A percentile compares a stretch with the other conserved stretches of the same genome.
Evolutionary conservation across 2,113 vertebrate species (phyloP).

Genomic region (Cheilinus undulatus): DNA sequence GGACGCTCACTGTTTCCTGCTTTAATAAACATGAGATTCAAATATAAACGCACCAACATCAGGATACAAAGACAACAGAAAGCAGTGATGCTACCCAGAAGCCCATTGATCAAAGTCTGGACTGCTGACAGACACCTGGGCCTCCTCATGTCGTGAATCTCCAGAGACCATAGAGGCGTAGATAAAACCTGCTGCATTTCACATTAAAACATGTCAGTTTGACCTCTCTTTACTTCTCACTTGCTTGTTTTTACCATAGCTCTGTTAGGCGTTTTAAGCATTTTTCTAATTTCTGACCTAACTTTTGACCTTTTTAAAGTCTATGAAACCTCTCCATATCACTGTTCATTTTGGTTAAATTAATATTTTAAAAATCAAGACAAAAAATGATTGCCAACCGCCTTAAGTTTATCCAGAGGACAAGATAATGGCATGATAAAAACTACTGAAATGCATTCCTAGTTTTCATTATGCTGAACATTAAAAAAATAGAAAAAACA

Average conservation of each 20-base stretch:
- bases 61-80: constrained; percentile 38
- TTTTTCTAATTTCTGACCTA: too few species aligned
- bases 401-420: too few species aligned
- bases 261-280: neutral
- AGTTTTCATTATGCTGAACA: too few species aligned
- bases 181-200: constrained; percentile 51
- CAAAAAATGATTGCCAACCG: too few species aligned
- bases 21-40: constrained; percentile 55
- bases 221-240: neutral
- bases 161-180: constrained; percentile 41
- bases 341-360: too few species aligned
- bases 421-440: too few species aligned
- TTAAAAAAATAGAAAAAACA: too few species aligned
- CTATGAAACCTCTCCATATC: too few species aligned
- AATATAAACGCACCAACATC: constrained; percentile 10
- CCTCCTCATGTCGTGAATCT: constrained; percentile 35
- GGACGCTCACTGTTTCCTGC: constrained; percentile 2
- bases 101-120: constrained; percentile 56
- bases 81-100: constrained; percentile 42
- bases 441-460: too few species aligned
- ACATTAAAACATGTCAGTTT: constrained; percentile 5
- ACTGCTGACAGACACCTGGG: constrained; percentile 51
- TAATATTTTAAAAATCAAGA: too few species aligned
- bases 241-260: neutral
- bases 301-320: too few species aligned